Percentiles rank a stretch among this genome's conserved stretches.
Conservation (phyloP, 2,113 vertebrate genomes). For the Oreochromis niloticus region DNA sequence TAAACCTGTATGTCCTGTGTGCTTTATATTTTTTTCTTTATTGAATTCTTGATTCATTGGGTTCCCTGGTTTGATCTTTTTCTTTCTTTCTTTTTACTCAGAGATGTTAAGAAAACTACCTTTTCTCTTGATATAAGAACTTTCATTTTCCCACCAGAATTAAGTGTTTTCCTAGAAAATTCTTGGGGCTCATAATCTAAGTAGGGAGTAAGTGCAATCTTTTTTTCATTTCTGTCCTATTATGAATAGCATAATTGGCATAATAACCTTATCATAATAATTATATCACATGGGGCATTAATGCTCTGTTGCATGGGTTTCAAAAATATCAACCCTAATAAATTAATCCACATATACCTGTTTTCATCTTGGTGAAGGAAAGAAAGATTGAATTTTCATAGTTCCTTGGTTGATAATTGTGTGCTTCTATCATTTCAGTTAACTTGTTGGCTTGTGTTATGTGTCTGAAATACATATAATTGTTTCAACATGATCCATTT, state of each 20-base stretch:
- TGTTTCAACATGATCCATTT: neutral
- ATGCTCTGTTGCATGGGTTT: neutral
- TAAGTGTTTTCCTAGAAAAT: neutral
- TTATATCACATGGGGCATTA: neutral
- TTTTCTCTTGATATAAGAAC: neutral
- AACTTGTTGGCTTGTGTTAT: neutral
- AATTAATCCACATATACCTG: neutral
- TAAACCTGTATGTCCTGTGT: neutral
- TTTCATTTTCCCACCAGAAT: neutral
- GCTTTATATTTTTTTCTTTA: neutral
- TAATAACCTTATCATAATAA: neutral
- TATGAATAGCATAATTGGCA: neutral
- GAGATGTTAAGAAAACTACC: neutral
- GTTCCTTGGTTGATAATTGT: neutral
- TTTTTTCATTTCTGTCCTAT: neutral
- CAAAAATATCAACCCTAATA: neutral
- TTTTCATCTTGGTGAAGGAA: neutral
- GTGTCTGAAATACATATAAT: neutral
- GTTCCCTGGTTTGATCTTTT: neutral
- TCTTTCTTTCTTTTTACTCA: neutral
- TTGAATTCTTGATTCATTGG: neutral
- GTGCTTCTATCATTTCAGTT: neutral
- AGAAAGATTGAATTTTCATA: neutral
- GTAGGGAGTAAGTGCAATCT: neutral
- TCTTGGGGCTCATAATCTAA: neutral